phyloP scores from a whole-genome alignment of 2,888 invertebrate genomes.

The Apodemia duryi region DNA sequence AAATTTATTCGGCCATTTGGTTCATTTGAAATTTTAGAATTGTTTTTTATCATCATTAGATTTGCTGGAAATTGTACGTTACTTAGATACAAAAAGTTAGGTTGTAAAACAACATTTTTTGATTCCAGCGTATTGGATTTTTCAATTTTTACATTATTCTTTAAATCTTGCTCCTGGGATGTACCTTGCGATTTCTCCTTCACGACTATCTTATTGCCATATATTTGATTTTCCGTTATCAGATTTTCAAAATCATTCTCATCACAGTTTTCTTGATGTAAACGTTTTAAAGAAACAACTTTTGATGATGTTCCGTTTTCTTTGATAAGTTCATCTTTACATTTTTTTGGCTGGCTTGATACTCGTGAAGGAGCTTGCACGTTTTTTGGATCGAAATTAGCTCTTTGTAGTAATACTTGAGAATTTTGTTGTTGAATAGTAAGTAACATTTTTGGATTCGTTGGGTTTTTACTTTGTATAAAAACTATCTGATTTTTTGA shows the following conservation, averaged over 20 bases:
- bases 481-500: constrained; percentile 64
- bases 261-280: constrained; percentile 71
- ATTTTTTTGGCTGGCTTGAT: constrained; percentile 61
- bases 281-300: constrained; percentile 68
- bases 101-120: constrained; percentile 62
- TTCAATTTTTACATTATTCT: constrained; percentile 46
- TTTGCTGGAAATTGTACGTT: constrained; percentile 70
- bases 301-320: constrained; percentile 56
- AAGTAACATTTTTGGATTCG: constrained; percentile 61
- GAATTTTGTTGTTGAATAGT: constrained; percentile 62
- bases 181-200: constrained; percentile 73
- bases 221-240: constrained; percentile 77
- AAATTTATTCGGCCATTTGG: constrained; percentile 40
- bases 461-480: constrained; percentile 56
- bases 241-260: constrained; percentile 77
- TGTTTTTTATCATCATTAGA: constrained; percentile 69
- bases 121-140: constrained; percentile 46
- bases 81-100: constrained; percentile 67
- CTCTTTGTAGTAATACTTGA: constrained; percentile 59
- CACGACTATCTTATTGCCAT: constrained; percentile 77
- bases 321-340: constrained; percentile 57
- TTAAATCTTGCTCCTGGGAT: constrained; percentile 61
- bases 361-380: constrained; percentile 72
- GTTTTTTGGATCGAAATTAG: constrained; percentile 67
- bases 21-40: constrained; percentile 46